Conservation (phyloP, 2,888 invertebrate species). For the Phengaris alcon region DNA sequence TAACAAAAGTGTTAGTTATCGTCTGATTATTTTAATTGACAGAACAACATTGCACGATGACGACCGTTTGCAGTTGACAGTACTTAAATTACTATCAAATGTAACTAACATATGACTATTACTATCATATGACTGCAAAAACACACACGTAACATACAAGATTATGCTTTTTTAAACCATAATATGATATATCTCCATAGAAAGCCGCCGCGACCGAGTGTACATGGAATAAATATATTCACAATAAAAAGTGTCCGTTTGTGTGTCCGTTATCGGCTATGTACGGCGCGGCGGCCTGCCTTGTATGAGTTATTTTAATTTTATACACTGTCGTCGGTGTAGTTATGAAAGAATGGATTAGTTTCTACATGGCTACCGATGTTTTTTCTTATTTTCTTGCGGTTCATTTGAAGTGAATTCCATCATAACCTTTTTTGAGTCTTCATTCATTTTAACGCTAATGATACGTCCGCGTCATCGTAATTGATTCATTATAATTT, state of each 20-base stretch:
- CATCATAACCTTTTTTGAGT: slow-evolving; percentile 1
- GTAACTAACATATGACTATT: too few species aligned
- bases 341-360: neutral
- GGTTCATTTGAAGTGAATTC: neutral
- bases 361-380: neutral
- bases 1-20: neutral
- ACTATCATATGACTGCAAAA: neutral
- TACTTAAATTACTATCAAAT: slow-evolving; percentile 4
- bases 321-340: slow-evolving; percentile 17
- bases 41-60: neutral
- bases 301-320: slow-evolving; percentile 22
- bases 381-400: neutral
- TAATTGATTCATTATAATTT: slow-evolving; percentile 15
- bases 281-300: slow-evolving; percentile 14
- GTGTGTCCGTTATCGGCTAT: slow-evolving; percentile 4
- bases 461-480: neutral
- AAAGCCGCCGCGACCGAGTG: neutral
- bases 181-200: slow-evolving; percentile 22
- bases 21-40: neutral
- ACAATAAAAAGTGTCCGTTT: slow-evolving; percentile 13
- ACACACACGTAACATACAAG: neutral
- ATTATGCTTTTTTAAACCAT: neutral
- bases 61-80: neutral
- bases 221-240: slow-evolving; percentile 16
- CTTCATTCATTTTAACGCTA: neutral